Base-by-base conservation (phyloP, 2,797 vertebrate genomes). In the Neostethus bicornis region DNA sequence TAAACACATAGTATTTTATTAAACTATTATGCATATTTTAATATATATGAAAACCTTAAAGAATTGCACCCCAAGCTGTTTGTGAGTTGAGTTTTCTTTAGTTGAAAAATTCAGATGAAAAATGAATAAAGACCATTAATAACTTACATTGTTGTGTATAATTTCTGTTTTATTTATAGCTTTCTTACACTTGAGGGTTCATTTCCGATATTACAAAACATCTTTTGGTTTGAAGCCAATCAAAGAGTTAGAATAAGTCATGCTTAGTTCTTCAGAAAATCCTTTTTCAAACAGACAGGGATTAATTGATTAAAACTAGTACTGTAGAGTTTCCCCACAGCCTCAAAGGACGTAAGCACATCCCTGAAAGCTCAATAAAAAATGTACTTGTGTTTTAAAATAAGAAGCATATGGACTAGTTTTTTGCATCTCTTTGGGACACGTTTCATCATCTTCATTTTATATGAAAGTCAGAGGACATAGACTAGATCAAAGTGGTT, bases 221-320 rank as follows among this genome's bases (percentile, higher is more conserved):
- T 8, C 24, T 50, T 55, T 26, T 17, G 10, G 9, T 20, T 20
- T 39, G 38, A 51, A 56, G 24, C 39, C 14, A 45, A 52, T 49
- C 42, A 35, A 29, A 23, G 45, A 59, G 21, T 74, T 45, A 3
- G 17, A 35, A 3, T 17, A 39, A 7, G 45, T 69, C 20, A 51
- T 29, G 26, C 44, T 52, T 31, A 64, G 54, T 32, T 62, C n/a
- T 17, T 25, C 61, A 55, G 51, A 31, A 23, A 21, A n/a, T 42
- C 20, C 28, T 13, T 32, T 14, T 32, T n/a, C 24, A 48, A 50
- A 45, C 37, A 20, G 7, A 61, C 28, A 11, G 12, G 32, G 35
- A 20, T 59, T 37, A 41, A 51, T 66, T 61, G n/a, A 63, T 72
- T 48, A 25, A 24, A 55, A 11, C 38, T 50, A 71, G 29, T 25